Percentiles rank a stretch among this genome's conserved stretches.
These are phyloP conservation scores for Melinaea menophilus DNA, from an alignment of 2,888 invertebrate species.

Conservation along the genomic window DNA sequence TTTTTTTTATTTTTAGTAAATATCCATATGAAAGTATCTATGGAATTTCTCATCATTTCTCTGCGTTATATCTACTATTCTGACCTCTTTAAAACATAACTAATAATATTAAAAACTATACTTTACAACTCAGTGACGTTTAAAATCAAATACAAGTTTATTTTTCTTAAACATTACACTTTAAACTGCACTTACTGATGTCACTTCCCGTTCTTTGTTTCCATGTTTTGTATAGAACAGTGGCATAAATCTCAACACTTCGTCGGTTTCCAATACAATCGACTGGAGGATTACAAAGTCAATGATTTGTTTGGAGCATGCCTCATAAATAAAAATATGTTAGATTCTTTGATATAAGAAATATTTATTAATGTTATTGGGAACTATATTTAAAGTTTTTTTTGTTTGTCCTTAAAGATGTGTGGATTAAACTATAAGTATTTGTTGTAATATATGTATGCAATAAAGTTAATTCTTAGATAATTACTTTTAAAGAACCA, in stretches of 20 bases:
- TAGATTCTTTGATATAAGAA: conserved; percentile 49
- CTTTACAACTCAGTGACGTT: too few relatives aligned
- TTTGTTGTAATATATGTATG: not conserved
- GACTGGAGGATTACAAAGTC: conserved; percentile 47
- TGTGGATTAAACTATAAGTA: conserved; percentile 14
- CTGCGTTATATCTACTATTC: too few relatives aligned
- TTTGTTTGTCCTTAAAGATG: conserved; percentile 32
- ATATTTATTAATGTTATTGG: conserved; percentile 60
- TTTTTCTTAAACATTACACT: too few relatives aligned
- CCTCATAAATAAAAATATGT: conserved; percentile 56
- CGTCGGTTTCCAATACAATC: conserved; percentile 53
- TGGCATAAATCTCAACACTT: conserved; percentile 63
- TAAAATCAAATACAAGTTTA: too few relatives aligned
- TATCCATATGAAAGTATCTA: too few relatives aligned
- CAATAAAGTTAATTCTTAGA: not conserved
- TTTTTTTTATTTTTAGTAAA: too few relatives aligned
- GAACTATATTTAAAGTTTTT: conserved; percentile 44
- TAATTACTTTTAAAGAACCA: not conserved
- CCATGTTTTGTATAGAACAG: conserved; percentile 21
- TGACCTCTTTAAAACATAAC: too few relatives aligned
- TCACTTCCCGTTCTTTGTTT: conserved; percentile 32
- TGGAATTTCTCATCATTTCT: too few relatives aligned
- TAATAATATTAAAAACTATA: too few relatives aligned
- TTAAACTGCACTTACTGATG: not conserved
- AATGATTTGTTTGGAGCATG: conserved; percentile 64